Percentiles rank a stretch among this genome's conserved stretches.
These are phyloP conservation scores for Leuciscus idus DNA, from an alignment of 2,113 vertebrate species.

Conservation along the genomic window DNA sequence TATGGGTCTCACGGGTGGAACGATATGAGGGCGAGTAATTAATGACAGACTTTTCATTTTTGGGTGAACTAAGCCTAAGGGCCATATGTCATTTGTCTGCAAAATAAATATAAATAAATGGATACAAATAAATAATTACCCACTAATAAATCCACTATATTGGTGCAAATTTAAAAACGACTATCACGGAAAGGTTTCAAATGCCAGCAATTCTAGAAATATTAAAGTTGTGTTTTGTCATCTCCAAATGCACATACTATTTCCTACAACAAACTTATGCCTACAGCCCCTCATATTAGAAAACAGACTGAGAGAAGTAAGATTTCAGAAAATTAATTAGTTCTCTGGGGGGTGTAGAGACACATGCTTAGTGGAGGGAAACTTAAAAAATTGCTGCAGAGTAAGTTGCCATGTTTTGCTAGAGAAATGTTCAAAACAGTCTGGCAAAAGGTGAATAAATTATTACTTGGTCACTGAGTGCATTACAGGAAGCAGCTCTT, in stretches of 20 bases:
- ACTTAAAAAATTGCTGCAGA: background rate
- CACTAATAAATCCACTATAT: background rate
- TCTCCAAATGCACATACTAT: background rate
- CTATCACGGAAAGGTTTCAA: background rate
- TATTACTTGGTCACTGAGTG: slow-evolving; percentile 45
- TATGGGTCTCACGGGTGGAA: no score
- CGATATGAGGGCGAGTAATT: no score
- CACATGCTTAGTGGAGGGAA: background rate
- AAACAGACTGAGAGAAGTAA: slow-evolving; percentile 4
- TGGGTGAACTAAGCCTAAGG: no score
- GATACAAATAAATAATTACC: no score
- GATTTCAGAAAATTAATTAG: slow-evolving; percentile 33
- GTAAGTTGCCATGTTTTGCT: background rate
- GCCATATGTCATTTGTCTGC: background rate
- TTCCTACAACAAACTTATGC: slow-evolving; percentile 1
- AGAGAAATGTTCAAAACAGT: slow-evolving; percentile 17
- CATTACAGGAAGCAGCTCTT: slow-evolving; percentile 21
- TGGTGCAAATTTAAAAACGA: background rate
- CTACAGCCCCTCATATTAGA: slow-evolving; percentile 4
- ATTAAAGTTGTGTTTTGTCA: background rate
- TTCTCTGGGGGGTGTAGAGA: background rate
- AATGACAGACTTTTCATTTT: no score
- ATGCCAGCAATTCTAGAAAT: background rate
- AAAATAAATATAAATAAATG: background rate
- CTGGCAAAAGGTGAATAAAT: slow-evolving; percentile 33